Conservation (phyloP, 1,140 invertebrate species). For the Drosophila suzukii region DNA sequence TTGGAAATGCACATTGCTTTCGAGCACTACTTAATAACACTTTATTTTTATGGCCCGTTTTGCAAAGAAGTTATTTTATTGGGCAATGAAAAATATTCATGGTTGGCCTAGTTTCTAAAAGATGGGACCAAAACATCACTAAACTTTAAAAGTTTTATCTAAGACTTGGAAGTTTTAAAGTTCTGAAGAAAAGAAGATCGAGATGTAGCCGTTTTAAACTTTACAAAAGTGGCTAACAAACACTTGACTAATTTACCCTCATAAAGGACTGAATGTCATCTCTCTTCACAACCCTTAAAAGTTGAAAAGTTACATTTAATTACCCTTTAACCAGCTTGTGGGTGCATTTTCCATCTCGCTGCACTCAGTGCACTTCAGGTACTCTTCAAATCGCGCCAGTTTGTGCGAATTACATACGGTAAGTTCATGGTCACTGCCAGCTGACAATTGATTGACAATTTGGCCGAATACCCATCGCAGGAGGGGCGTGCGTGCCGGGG, state of each 20-base stretch:
- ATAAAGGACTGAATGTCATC: too few relatives aligned
- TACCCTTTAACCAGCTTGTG: constrained; percentile 7
- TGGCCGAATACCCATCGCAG: constrained; percentile 46
- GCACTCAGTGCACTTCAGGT: constrained; percentile 11
- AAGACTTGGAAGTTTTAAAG: too few relatives aligned
- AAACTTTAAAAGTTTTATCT: too few relatives aligned
- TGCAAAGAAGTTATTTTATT: too few relatives aligned
- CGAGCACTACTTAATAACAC: background rate
- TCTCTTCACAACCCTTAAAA: too few relatives aligned
- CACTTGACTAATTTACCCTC: too few relatives aligned
- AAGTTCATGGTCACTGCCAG: constrained; percentile 63
- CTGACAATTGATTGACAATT: constrained; percentile 78
- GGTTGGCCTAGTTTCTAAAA: too few relatives aligned
- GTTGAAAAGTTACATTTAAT: constrained; percentile 9
- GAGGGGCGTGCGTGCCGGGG: constrained; percentile 6
- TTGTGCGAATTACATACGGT: constrained; percentile 41
- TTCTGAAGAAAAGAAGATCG: too few relatives aligned
- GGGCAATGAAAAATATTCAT: too few relatives aligned
- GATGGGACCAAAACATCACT: too few relatives aligned
- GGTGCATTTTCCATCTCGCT: constrained; percentile 14
- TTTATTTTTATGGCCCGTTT: background rate
- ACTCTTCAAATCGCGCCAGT: constrained; percentile 10
- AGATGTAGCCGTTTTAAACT: too few relatives aligned
- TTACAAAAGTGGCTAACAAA: too few relatives aligned
- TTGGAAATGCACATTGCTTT: background rate